Base-by-base conservation (phyloP, 2,113 vertebrate genomes). In the Alces alces region DNA sequence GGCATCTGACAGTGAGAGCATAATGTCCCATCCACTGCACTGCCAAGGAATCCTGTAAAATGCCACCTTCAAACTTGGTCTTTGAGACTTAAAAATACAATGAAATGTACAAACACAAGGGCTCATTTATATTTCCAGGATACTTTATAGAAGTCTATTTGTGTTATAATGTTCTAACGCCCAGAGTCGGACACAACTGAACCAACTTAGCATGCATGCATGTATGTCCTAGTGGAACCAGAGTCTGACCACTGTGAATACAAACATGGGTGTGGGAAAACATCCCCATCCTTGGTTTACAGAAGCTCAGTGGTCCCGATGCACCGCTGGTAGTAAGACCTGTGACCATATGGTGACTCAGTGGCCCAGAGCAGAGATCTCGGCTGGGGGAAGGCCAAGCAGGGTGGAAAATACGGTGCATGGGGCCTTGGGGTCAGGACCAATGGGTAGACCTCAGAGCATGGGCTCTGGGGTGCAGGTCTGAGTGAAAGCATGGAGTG, bases 401-500 rank as follows among this genome's bases (percentile, higher is more conserved):
- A 1, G n/a, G 7, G 13, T 27, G 5, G 7, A 25, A 57, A 10
- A 25, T 7, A 3, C 1, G 27, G 28, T 25, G 5, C n/a, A 3
- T 5, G 36, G 28, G 25, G 4, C n/a, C 39, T 14, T 52, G 36
- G 30, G 11, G 9, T 10, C 1, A 43, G 3, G 3, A 28, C 0
- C 19, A 78, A 25, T 57, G 36, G 60, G n/a, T 52, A 9, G 60
- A 17, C 19, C 12, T 2, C 11, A 58, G 83, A 30, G 7, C 16
- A 9, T 55, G 25, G 52, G n/a, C n/a, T 84, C 45, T 17, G 10
- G 39, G 30, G 36, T 27, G 23, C 47, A 45, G 33, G 14, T 4
- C 21, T 21, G 8, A 57, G n/a, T 6, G 45, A 84, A 91, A 64
- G 21, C 25, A 7, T 3, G 10, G 55, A 60, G 73, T 45, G 33